Conservation (phyloP, 2,888 invertebrate species). For the Calephelis perditalis region DNA sequence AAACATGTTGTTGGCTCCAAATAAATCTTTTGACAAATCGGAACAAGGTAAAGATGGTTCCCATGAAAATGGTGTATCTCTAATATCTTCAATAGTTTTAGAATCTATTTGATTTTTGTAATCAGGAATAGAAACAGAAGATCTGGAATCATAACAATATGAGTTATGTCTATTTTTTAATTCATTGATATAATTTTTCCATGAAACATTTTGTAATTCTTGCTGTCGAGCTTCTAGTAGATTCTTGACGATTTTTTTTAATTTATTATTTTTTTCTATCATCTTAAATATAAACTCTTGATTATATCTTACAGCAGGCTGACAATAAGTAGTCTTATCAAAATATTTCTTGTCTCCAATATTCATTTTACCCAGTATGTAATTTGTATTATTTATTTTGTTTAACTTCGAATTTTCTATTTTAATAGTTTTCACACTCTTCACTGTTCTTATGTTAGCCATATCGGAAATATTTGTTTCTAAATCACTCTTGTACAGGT, state of each 20-base stretch:
- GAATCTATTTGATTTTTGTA: constrained; percentile 19
- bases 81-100: constrained; percentile 37
- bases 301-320: constrained; percentile 38
- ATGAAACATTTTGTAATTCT: constrained; percentile 46
- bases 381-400: constrained; percentile 1
- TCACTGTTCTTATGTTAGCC: background rate
- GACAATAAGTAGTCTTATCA: constrained; percentile 49
- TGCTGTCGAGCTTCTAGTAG: constrained; percentile 41
- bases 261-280: constrained; percentile 43
- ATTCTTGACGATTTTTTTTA: constrained; percentile 44
- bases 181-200: constrained; percentile 57
- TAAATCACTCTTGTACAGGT: background rate
- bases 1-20: constrained; percentile 26
- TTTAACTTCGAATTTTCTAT: background rate
- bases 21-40: constrained; percentile 39
- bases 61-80: constrained; percentile 31
- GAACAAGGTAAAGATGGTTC: constrained; percentile 34
- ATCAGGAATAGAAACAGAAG: background rate
- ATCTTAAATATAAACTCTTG: constrained; percentile 44
- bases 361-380: constrained; percentile 16
- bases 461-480: background rate
- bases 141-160: constrained; percentile 18
- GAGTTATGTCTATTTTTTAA: constrained; percentile 45
- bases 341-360: constrained; percentile 29
- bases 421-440: background rate